Conservation (phyloP, 2,888 invertebrate genomes). For the Crioceris asparagi region DNA sequence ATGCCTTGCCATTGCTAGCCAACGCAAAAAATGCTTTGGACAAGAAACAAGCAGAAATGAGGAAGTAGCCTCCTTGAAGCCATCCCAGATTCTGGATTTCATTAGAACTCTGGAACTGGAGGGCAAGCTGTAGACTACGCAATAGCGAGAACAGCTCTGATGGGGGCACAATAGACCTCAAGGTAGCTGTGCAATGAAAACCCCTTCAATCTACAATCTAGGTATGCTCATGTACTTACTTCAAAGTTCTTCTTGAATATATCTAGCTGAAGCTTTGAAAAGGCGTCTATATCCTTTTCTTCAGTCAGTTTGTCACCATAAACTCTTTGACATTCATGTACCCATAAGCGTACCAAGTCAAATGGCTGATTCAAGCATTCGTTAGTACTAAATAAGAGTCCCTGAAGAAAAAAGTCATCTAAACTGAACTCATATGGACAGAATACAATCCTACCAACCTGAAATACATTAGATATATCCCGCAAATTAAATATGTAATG, state of each 20-base stretch:
- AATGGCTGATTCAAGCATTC: slow-evolving; percentile 72
- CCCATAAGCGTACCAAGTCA: slow-evolving; percentile 82
- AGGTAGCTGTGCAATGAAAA: too few relatives aligned
- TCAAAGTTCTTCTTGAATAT: slow-evolving; percentile 89
- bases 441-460: slow-evolving; percentile 44
- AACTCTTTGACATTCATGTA: slow-evolving; percentile 88
- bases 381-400: slow-evolving; percentile 78
- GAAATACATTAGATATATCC: slow-evolving; percentile 91
- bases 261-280: slow-evolving; percentile 80
- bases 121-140: too few relatives aligned
- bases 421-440: neutral
- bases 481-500: slow-evolving; percentile 94
- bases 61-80: too few relatives aligned
- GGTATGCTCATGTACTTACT: too few relatives aligned
- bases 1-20: too few relatives aligned
- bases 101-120: too few relatives aligned
- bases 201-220: too few relatives aligned
- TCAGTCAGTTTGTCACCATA: slow-evolving; percentile 90
- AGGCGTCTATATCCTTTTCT: slow-evolving; percentile 84
- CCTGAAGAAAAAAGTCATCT: slow-evolving; percentile 44
- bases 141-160: too few relatives aligned
- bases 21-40: too few relatives aligned
- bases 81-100: too few relatives aligned
- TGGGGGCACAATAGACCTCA: too few relatives aligned
- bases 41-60: too few relatives aligned